Percentiles rank a stretch among this genome's conserved stretches.
Evolutionary conservation across 1,140 invertebrate genomes (phyloP).

Genomic region (Drosophila watanabei): DNA sequence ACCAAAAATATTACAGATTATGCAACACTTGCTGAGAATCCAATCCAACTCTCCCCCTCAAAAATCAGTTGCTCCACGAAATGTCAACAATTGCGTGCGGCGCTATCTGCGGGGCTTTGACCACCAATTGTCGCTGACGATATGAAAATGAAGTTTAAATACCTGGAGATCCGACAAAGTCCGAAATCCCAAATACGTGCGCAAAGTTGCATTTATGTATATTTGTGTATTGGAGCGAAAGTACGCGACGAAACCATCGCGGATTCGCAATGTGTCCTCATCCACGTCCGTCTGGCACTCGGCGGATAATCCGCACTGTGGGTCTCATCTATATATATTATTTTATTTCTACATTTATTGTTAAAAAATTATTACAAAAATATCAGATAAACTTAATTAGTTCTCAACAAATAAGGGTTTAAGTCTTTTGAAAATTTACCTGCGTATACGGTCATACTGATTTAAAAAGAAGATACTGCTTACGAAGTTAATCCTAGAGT

Average conservation of each 20-base stretch:
- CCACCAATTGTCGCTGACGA: conserved; percentile 54
- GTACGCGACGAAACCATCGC: conserved; percentile 32
- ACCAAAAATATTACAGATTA: conserved; percentile 66
- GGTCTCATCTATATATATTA: background rate
- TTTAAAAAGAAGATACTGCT: background rate
- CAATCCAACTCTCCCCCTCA: conserved; percentile 14
- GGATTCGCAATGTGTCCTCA: conserved; percentile 32
- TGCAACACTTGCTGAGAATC: conserved; percentile 44
- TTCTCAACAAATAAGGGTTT: background rate
- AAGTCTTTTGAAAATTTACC: background rate
- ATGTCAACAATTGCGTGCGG: conserved; percentile 34
- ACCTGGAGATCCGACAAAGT: conserved; percentile 50
- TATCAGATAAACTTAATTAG: too few relatives aligned
- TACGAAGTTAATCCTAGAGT: background rate
- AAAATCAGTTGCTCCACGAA: conserved; percentile 47
- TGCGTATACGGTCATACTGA: background rate
- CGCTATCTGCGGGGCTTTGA: conserved; percentile 18
- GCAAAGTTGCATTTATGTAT: conserved; percentile 66
- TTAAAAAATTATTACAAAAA: too few relatives aligned
- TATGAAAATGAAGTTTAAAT: conserved; percentile 77
- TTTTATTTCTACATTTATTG: background rate
- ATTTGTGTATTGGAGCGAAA: conserved; percentile 59
- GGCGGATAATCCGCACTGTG: conserved; percentile 49
- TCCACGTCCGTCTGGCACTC: conserved; percentile 24
- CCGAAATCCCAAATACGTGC: conserved; percentile 77